A percentile compares a stretch with the other conserved stretches of the same genome.
Evolutionary conservation across 2,888 invertebrate species (phyloP).

Genomic region (Caenorhabditis sp.): DNA sequence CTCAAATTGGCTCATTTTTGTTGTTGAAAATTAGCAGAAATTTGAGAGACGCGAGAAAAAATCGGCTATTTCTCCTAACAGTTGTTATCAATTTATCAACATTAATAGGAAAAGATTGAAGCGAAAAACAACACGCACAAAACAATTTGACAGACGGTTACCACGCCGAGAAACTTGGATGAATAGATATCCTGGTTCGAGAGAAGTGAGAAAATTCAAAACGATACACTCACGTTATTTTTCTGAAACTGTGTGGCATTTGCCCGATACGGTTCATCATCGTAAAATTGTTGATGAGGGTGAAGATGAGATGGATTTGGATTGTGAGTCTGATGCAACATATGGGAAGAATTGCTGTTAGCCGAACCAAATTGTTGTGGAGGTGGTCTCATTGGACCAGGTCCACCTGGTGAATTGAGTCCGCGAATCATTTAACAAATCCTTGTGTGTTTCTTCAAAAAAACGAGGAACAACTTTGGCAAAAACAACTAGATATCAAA

Average conservation of each 20-base stretch:
- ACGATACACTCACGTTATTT: constrained; percentile 31
- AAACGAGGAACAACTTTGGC: background rate
- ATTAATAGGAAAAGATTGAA: background rate
- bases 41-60: constrained; percentile 2
- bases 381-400: background rate
- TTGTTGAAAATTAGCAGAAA: background rate
- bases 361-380: background rate
- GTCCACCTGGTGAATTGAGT: constrained; percentile 35
- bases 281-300: constrained; percentile 43
- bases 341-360: background rate
- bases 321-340: background rate
- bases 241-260: constrained; percentile 34
- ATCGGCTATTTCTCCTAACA: constrained; percentile 5
- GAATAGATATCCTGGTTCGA: background rate
- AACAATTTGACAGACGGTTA: background rate
- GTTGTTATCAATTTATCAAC: background rate
- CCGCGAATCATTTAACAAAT: constrained; percentile 25
- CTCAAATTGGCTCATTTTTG: background rate
- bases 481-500: background rate
- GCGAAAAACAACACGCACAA: background rate
- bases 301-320: too few species aligned
- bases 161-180: too few species aligned
- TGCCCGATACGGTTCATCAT: constrained; percentile 51
- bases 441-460: background rate
- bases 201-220: too few species aligned